phyloP scores from a whole-genome alignment of 2,113 vertebrate genomes.

The Miniopterus natalensis region DNA sequence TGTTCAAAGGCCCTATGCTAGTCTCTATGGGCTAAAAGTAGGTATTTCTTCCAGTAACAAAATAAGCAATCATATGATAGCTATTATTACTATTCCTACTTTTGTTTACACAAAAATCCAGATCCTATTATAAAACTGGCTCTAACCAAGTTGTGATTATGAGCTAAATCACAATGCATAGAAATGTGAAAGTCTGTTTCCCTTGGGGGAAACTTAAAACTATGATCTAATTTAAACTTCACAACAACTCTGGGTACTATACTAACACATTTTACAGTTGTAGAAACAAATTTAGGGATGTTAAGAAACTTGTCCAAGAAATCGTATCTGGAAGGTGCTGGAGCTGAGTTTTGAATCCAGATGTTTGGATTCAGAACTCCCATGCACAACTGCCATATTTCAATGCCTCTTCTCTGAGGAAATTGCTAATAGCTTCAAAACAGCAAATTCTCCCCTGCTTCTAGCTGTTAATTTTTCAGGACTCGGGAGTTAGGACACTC shows the following conservation, averaged over 20 bases:
- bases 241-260: not conserved
- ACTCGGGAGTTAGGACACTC: not conserved
- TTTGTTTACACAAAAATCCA: no score
- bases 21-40: conserved; percentile 8
- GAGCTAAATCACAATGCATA: no score
- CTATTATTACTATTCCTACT: no score
- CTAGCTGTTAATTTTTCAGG: not conserved
- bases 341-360: not conserved
- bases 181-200: no score
- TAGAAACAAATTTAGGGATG: not conserved
- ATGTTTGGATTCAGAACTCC: not conserved
- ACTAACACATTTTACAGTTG: not conserved
- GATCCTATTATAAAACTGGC: no score
- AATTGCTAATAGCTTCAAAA: conserved; percentile 4
- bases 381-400: not conserved
- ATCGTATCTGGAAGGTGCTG: not conserved
- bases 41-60: conserved; percentile 20
- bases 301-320: not conserved
- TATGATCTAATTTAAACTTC: not conserved
- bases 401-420: not conserved
- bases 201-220: not conserved
- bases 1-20: not conserved
- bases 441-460: not conserved
- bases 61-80: no score
- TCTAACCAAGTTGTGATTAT: no score